Percentiles rank a stretch among this genome's conserved stretches.
These are phyloP conservation scores for Cephus sareptanus DNA, from an alignment of 2,888 invertebrate genomes.

Conservation along the genomic window DNA sequence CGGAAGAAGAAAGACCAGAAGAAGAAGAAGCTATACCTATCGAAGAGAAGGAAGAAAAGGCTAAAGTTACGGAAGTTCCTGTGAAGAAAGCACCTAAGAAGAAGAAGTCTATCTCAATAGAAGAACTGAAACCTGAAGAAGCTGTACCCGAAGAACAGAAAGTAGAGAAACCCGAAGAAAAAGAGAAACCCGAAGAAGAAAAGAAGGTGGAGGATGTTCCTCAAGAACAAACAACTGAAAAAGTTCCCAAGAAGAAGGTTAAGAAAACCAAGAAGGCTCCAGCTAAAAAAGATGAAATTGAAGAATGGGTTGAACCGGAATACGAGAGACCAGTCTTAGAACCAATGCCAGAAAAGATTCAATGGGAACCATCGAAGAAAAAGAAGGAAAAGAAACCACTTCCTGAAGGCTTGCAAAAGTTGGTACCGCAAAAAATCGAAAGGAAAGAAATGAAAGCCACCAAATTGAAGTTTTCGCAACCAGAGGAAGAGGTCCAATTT, in stretches of 20 bases:
- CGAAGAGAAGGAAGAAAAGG: conserved; percentile 29
- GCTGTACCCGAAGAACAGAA: conserved; percentile 15
- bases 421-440: conserved; percentile 71
- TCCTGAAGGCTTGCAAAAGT: conserved; percentile 42
- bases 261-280: conserved; percentile 39
- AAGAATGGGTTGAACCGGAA: conserved; percentile 60
- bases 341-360: conserved; percentile 62
- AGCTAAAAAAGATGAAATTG: conserved; percentile 43
- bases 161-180: conserved; percentile 25
- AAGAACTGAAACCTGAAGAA: conserved; percentile 24
- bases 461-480: conserved; percentile 72
- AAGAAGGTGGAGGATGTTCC: conserved; percentile 23
- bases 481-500: conserved; percentile 71
- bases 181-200: neutral
- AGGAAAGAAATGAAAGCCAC: conserved; percentile 71
- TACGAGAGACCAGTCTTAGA: conserved; percentile 61
- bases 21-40: conserved; percentile 25
- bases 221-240: conserved; percentile 26
- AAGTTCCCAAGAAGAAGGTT: conserved; percentile 35
- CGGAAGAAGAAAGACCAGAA: conserved; percentile 23
- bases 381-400: conserved; percentile 47
- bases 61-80: conserved; percentile 26
- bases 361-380: conserved; percentile 54
- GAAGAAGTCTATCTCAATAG: neutral
- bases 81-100: conserved; percentile 16